Conservation (phyloP, 2,113 vertebrate genomes). For the Erinaceus europaeus region DNA sequence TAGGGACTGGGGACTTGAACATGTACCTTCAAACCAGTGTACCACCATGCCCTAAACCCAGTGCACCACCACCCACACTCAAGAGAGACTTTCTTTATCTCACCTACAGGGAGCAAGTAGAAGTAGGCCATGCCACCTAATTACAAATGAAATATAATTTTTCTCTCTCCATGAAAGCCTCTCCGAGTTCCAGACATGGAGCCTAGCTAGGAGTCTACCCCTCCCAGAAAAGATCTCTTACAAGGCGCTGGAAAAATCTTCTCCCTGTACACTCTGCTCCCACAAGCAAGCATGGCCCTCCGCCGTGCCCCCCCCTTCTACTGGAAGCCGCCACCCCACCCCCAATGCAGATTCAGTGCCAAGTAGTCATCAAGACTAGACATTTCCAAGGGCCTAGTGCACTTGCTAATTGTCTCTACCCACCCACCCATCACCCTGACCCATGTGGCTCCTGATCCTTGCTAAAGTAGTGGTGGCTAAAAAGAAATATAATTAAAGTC, state of each 20-base stretch:
- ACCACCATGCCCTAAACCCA: no score
- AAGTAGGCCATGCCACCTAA: constrained; percentile 51
- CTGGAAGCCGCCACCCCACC: not conserved
- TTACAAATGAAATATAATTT: constrained; percentile 49
- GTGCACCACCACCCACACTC: no score
- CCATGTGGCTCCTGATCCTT: not conserved
- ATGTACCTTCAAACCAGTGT: no score
- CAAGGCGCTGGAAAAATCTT: constrained; percentile 3
- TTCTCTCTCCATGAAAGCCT: constrained; percentile 20
- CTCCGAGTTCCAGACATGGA: constrained; percentile 27
- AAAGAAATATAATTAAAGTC: constrained; percentile 24
- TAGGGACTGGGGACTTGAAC: no score
- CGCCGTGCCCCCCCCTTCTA: not conserved
- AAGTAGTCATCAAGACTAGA: not conserved
- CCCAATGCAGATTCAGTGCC: not conserved
- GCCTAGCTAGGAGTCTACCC: not conserved
- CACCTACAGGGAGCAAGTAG: constrained; percentile 27
- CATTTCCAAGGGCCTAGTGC: not conserved
- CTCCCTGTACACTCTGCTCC: not conserved
- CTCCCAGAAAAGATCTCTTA: constrained; percentile 9
- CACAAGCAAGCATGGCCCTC: not conserved
- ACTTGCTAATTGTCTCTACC: not conserved
- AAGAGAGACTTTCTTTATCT: constrained; percentile 30
- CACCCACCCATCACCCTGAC: not conserved
- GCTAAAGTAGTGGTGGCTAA: not conserved